Base-by-base conservation (phyloP, 2,113 vertebrate genomes). In the Calidris pygmaea region DNA sequence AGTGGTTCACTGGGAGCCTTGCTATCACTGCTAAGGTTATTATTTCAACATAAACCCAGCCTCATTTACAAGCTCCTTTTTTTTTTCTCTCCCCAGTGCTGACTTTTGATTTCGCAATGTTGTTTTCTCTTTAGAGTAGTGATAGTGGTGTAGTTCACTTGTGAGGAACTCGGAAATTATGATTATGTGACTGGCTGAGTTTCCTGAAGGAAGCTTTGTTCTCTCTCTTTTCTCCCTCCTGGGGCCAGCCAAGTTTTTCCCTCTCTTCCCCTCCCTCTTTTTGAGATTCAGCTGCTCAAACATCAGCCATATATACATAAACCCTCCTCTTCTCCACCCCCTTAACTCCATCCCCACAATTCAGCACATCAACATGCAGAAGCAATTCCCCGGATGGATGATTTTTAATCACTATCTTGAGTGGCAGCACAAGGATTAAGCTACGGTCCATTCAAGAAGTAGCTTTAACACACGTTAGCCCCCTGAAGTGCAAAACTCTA, bases 341-440 rank as follows among this genome's bases (percentile, higher is more conserved):
- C 65, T 87, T 86, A 80, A 47, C 43, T 76, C 30, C 45, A 34
- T 13, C 4, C 60, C 43, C 63, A 43, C 41, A 73, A 86, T 27
- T 47, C 9, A 2, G 55, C 35, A 65, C 55, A 90, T 48, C 89
- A 90, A 77, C 84, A 77, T 74, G 76, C 94, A 96, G 90, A 85
- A 93, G 84, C 76, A 95, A 91, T 95, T 97, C 96, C 95, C 56
- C 95, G 97, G 97, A 93, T 94, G 96, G 90, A 35, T 92, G 93
- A 95, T 71, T 97, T 97, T 98, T 96, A 97, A 95, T 94, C 93
- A 72, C 87, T 95, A 6, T 74, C 78, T 95, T 97, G 94, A 96
- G 63, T 95, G 88, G 82, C 91, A 98, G 96, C 78, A 92, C 43
- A 62, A 58, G 92, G 94, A 98, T 97, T 98, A 97, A 95, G 83